Evolutionary conservation across 1,140 invertebrate species (phyloP).

Genomic region (Bombus turneri): DNA sequence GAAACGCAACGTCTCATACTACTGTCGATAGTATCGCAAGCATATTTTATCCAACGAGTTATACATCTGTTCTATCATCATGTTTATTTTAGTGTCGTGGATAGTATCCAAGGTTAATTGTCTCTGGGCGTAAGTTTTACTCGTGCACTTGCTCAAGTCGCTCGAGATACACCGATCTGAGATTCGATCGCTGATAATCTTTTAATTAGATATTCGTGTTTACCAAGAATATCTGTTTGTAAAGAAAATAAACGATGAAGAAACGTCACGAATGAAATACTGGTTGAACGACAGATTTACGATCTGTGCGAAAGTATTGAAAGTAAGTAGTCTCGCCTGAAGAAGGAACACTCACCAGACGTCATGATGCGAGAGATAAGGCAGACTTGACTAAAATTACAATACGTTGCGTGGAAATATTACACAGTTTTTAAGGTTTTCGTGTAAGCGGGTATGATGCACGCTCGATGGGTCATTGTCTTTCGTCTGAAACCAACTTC

Average conservation of each 20-base stretch:
- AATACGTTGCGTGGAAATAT: neutral
- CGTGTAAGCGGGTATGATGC: neutral
- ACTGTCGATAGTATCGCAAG: neutral
- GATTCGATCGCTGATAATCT: slow-evolving; percentile 13
- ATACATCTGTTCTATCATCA: slow-evolving; percentile 2
- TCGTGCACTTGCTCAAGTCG: neutral
- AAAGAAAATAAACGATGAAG: neutral
- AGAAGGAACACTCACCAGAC: slow-evolving; percentile 38
- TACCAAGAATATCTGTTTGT: neutral
- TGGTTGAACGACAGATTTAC: slow-evolving; percentile 2
- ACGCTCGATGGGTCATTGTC: slow-evolving; percentile 42
- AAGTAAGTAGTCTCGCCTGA: neutral
- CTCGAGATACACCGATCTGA: neutral
- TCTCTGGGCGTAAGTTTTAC: neutral
- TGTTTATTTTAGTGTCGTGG: slow-evolving; percentile 21
- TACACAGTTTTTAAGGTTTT: slow-evolving; percentile 9
- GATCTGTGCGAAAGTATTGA: neutral
- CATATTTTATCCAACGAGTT: neutral
- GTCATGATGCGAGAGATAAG: slow-evolving; percentile 29
- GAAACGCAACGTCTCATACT: neutral
- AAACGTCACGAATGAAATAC: neutral
- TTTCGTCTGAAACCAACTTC: slow-evolving; percentile 28
- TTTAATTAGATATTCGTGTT: slow-evolving; percentile 11
- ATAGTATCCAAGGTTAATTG: slow-evolving; percentile 32
- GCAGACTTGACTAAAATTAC: slow-evolving; percentile 26